Base-by-base conservation (phyloP, 2,797 vertebrate species). In the Crossoptilon crossoptilon region DNA sequence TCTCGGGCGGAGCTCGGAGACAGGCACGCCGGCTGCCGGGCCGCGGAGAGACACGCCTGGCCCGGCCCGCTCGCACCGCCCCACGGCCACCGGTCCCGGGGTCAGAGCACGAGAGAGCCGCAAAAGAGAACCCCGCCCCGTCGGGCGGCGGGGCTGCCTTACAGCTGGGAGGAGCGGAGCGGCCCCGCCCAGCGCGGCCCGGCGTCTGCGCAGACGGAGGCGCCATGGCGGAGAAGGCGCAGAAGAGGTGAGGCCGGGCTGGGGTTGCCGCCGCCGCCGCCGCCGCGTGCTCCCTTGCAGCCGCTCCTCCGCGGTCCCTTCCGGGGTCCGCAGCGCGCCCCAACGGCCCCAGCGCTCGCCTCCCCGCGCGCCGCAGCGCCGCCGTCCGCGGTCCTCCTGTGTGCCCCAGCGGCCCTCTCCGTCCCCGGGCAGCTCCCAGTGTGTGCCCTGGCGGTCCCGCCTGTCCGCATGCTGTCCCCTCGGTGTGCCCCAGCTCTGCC, bases 201-300 rank as follows among this genome's bases (percentile, higher is more conserved):
- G 22, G 64, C 44, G 66, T 24, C 66, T 68, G 66, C 83, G 72
- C 77, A 73, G 77, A 67, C 67, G 56, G 44, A 31, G 58, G 58
- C 31, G 69, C 56, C 64, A 94, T 94, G 93, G 93, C 93, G 88
- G 93, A 94, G 77, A 94, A 94, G 35, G 73, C 4, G 49, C 88
- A 83, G 24, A 91, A 91, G 70, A 83, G 88, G 93, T 93, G 88
- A 80, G 93, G 31, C 17, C 26, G 24, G 27, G 19, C 33, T 12
- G 12, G 37, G 29, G 31, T 24, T 11, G 59, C 14, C 6, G 48
- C 49, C 48, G 35, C 35, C 9, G 35, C 35, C 33, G 33, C 33
- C 37, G 48, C 48, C 48, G 23, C 23, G 48, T 13, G 23, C 8
- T n/a, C n/a, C 21, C 33, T 33, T 22, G n/a, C 23, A 27, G 49